Evolutionary conservation across 1,140 invertebrate genomes (phyloP), one percentile per base, ranked within the genome.

Genomic region (Polypedilum vanderplanki): DNA sequence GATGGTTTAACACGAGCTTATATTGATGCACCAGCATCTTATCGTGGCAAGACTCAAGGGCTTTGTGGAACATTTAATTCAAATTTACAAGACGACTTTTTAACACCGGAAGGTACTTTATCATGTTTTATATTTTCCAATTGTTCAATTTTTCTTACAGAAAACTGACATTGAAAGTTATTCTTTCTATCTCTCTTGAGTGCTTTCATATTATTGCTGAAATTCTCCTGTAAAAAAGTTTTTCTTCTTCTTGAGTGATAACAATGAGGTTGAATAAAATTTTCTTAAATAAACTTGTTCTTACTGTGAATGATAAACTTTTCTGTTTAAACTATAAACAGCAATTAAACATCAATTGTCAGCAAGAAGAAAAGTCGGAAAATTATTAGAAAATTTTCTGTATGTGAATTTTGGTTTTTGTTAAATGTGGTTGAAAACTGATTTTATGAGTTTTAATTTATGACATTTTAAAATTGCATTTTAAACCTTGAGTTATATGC

Each of bases 21-120:
- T 77, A 87, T 97, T 17, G 91, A 93, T 78, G 90, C 90, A 0
- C 92, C 93, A 7, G 84, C 92, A 1, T 81, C 85, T 70, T 90
- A 93, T 77, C 85, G 88, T 40, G 89, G 88, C 75, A 85, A 89
- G 78, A 89, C 88, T 0, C 75, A 89, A 84, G 95, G 94, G 76
- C 85, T 97, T 7, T 97, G 95, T 79, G 95, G 95, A 18, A 96
- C 93, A 0, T 96, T 94, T 79, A 93, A 92, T 75, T 83, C 87
- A 12, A 95, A 94, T 79, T 93, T 94, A 79, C 90, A 91, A 78
- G 93, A 96, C 80, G 95, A 97, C 81, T 96, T 96, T 81, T 79
- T 93, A 7, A 96, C 94, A 0, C 91, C 90, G 0, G 90, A 95
- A 79, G 90, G 65, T 70, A 70, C 5, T 70, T 70, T 70, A 70